phyloP scores from a whole-genome alignment of 2,797 vertebrate genomes.

The Somateria mollissima region DNA sequence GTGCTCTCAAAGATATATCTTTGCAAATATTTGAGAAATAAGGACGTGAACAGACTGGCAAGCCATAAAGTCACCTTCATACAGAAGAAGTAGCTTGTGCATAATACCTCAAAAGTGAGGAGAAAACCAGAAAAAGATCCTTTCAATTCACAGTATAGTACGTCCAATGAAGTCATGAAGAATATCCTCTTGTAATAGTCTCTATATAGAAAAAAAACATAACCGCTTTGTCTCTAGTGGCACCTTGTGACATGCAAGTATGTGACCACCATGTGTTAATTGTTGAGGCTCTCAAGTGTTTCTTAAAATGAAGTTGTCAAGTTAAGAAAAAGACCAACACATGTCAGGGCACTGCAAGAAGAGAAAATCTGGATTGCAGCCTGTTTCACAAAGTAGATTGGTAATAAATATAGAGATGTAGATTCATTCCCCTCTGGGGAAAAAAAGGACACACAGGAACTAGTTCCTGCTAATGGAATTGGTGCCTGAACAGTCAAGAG shows the following conservation, averaged over 20 bases:
- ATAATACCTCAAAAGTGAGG: neutral
- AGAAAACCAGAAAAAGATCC: neutral
- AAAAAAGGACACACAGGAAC: rapidly evolving
- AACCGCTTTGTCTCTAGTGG: neutral
- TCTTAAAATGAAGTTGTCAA: slow-evolving; percentile 13
- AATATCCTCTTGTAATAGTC: neutral
- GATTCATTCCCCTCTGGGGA: neutral
- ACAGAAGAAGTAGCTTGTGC: neutral
- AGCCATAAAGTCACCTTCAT: neutral
- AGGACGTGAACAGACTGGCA: neutral
- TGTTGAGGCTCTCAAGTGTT: neutral
- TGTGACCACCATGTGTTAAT: neutral
- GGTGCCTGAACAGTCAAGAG: neutral
- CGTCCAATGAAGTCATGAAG: neutral
- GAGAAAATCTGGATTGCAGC: neutral
- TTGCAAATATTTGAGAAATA: neutral
- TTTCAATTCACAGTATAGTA: neutral
- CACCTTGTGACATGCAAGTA: slow-evolving; percentile 1
- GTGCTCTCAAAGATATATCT: neutral
- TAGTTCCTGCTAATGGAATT: neutral
- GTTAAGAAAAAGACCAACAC: neutral
- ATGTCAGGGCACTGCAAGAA: neutral
- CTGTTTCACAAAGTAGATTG: neutral
- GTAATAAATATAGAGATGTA: neutral
- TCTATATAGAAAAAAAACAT: neutral